Percentiles rank a stretch among this genome's conserved stretches.
phyloP scores from a whole-genome alignment of 1,140 invertebrate species.

The Aphelinus atriplicis region DNA sequence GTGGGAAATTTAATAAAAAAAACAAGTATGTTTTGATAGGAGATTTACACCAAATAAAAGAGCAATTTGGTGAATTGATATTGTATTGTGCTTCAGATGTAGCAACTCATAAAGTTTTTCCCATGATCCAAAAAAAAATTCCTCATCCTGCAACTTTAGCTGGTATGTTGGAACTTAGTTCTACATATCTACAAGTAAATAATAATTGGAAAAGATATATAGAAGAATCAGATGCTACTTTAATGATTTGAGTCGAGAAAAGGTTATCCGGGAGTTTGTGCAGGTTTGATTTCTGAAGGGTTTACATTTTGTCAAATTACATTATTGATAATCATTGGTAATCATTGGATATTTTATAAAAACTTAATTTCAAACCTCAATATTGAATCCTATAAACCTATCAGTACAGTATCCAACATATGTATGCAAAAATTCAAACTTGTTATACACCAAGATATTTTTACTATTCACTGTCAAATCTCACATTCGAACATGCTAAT shows the following conservation, averaged over 20 bases:
- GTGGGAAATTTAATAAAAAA: slow-evolving; percentile 76
- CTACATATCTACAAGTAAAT: slow-evolving; percentile 89
- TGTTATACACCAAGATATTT: too few relatives aligned
- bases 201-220: slow-evolving; percentile 91
- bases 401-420: too few relatives aligned
- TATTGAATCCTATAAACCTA: too few relatives aligned
- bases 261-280: too few relatives aligned
- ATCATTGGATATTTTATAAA: too few relatives aligned
- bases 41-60: slow-evolving; percentile 77
- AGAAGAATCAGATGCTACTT: slow-evolving; percentile 80
- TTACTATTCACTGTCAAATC: too few relatives aligned
- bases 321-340: too few relatives aligned
- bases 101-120: slow-evolving; percentile 88
- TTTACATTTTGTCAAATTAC: too few relatives aligned
- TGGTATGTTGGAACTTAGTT: slow-evolving; percentile 95
- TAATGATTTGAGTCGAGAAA: slow-evolving; percentile 85
- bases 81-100: slow-evolving; percentile 89
- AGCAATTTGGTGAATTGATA: slow-evolving; percentile 86
- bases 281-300: slow-evolving; percentile 34
- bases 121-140: slow-evolving; percentile 88
- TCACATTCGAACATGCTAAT: too few relatives aligned
- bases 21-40: slow-evolving; percentile 89
- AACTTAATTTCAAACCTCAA: too few relatives aligned
- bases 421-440: too few relatives aligned
- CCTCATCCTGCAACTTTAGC: slow-evolving; percentile 95